Conservation (phyloP, 2,888 invertebrate species). For the Stenchaetothrips biformis region DNA sequence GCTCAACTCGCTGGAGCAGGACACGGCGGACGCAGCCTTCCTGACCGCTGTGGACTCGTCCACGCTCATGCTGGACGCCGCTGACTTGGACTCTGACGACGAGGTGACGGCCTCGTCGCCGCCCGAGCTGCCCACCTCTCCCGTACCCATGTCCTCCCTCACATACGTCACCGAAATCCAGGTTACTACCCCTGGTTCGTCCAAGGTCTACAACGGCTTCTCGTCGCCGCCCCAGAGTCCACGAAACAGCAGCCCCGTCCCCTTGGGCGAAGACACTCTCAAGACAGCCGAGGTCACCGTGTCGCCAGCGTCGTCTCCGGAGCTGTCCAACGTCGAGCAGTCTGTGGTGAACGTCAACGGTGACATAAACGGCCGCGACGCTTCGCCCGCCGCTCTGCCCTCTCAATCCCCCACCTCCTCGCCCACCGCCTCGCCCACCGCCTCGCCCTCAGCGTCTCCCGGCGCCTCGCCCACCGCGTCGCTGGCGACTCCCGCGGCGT, state of each 20-base stretch:
- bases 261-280: background rate
- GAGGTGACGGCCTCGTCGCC: constrained; percentile 34
- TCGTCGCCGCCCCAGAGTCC: background rate
- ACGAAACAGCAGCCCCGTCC: background rate
- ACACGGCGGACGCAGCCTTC: constrained; percentile 37
- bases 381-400: background rate
- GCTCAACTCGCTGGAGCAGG: constrained; percentile 48
- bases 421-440: background rate
- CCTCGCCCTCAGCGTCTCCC: background rate
- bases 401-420: background rate
- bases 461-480: background rate
- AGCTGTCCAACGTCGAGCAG: no score
- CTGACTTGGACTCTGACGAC: background rate
- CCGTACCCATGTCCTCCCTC: constrained; percentile 45
- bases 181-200: constrained; percentile 46
- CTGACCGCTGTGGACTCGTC: constrained; percentile 6
- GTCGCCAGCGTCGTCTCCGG: background rate
- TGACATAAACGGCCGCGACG: background rate
- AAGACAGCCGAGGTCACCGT: background rate
- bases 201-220: constrained; percentile 2
- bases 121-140: constrained; percentile 47
- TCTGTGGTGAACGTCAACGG: background rate
- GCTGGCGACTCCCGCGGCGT: background rate
- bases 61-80: background rate
- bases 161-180: constrained; percentile 71